Conservation (phyloP, 2,888 invertebrate genomes). For the Eupeodes luniger region DNA sequence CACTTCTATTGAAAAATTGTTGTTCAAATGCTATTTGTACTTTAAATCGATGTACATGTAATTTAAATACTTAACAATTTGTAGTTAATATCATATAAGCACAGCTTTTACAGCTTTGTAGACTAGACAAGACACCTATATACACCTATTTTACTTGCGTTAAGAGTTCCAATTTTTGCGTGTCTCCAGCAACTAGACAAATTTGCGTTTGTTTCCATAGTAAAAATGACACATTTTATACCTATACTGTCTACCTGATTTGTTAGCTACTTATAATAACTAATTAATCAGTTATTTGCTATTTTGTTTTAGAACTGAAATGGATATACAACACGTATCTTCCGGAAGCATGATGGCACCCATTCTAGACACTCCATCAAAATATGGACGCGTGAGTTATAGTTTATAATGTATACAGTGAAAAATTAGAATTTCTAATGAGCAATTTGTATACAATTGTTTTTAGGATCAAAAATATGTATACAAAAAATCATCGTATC, state of each 20-base stretch:
- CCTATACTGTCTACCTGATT: background rate
- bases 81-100: no score
- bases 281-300: conserved; percentile 18
- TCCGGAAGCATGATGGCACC: conserved; percentile 61
- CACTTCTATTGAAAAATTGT: background rate
- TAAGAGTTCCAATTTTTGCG: background rate
- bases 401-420: background rate
- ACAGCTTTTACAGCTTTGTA: no score
- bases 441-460: background rate
- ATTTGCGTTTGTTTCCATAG: conserved; percentile 11
- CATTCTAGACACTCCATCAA: conserved; percentile 60
- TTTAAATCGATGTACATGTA: background rate
- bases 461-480: conserved; percentile 81
- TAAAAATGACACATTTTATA: conserved; percentile 46
- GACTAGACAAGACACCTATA: background rate
- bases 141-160: background rate
- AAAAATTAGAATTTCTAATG: background rate
- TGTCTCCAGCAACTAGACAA: background rate
- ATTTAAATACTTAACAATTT: no score
- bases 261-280: conserved; percentile 13
- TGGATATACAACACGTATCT: conserved; percentile 67
- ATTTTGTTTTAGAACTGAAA: conserved; percentile 55
- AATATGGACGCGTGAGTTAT: conserved; percentile 65
- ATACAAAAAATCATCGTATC: conserved; percentile 83
- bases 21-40: background rate